Conservation (phyloP, 2,113 vertebrate genomes). For the Odocoileus virginianus region DNA sequence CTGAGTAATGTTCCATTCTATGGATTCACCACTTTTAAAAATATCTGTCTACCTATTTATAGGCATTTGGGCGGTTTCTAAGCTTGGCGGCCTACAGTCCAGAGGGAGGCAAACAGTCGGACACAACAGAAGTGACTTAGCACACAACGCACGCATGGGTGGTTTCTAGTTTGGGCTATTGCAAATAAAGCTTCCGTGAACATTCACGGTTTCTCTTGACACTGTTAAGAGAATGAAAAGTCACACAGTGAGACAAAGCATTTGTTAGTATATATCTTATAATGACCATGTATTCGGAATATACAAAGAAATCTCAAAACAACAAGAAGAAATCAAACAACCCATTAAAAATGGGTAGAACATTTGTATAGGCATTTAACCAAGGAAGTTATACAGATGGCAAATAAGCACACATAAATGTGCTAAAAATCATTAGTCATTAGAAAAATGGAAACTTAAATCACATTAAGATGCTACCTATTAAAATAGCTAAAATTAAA, state of each 20-base stretch:
- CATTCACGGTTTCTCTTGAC: neutral
- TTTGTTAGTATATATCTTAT: neutral
- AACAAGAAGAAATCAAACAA: neutral
- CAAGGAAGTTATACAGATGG: neutral
- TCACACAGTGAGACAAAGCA: neutral
- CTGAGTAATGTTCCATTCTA: neutral
- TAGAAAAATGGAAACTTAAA: neutral
- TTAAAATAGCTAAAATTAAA: neutral
- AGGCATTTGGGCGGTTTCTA: neutral
- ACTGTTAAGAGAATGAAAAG: neutral
- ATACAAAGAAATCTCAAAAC: neutral
- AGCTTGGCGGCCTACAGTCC: rapidly evolving
- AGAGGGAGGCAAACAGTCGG: neutral
- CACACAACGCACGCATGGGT: neutral
- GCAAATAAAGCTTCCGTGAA: neutral
- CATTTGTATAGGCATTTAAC: neutral
- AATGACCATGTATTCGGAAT: neutral
- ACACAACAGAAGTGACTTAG: neutral
- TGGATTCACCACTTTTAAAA: neutral
- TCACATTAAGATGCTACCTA: neutral
- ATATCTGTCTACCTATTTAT: neutral
- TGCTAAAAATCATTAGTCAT: neutral
- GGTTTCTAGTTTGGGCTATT: neutral
- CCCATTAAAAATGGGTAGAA: neutral
- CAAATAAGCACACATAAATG: neutral